Base-by-base conservation (phyloP, 2,797 vertebrate genomes). In the Chlorospingus flavigularis region DNA sequence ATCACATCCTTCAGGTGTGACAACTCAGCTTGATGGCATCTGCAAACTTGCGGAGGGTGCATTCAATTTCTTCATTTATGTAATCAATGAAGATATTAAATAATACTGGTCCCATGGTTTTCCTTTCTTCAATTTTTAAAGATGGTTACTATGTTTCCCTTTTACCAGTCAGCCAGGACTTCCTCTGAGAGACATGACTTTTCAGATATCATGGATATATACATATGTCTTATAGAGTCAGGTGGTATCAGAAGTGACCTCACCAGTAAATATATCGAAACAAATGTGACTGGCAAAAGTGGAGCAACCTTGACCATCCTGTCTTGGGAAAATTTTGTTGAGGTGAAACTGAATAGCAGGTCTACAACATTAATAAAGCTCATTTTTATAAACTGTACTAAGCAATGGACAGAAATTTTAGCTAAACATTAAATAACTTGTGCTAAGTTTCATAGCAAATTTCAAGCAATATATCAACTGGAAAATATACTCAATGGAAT, bases 321-420 rank as follows among this genome's bases (percentile, higher is more conserved):
- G n/a, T 40, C 4, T 87, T 58, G 8, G 39, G 31, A 94, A 88
- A 68, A 86, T 51, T 63, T 61, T 1, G 1, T 7, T 84, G 62
- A 57, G 7, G 25, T 78, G 13, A n/a, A 81, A 74, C 33, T 37
- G 7, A 20, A 80, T 13, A 87, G 3, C 10, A 51, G 30, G 50
- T 66, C 26, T 78, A 12, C 11, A 9, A 33, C 0, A 7, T 26
- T 35, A 66, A 87, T 55, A 18, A 86, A 48, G 13, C 58, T 80
- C 18, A 31, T 68, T 95, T 93, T 91, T 78, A 66, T 43, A 83
- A 95, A 80, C 26, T 51, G 7, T 58, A 12, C 24, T 65, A 37
- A 63, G 9, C 21, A 73, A 73, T 35, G 5, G 7, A 31, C 55
- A 62, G 23, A 47, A 47, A 45, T 43, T 74, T 92, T 51, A 78